Conservation (phyloP, 2,888 invertebrate species). For the Cancer borealis region DNA sequence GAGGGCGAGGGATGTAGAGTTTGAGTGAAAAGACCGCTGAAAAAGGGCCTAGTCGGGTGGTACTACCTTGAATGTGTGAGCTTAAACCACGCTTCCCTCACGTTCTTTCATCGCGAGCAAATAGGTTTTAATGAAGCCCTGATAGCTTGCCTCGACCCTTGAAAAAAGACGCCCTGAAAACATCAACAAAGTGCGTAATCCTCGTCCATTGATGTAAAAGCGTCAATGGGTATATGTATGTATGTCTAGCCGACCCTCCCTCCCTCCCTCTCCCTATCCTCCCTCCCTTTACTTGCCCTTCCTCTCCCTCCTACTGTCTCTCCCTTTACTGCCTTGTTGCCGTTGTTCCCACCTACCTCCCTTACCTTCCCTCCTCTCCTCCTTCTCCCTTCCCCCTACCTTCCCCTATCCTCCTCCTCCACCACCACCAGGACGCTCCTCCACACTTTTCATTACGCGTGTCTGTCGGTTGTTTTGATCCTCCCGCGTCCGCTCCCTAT, state of each 20-base stretch:
- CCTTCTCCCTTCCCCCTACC: neutral
- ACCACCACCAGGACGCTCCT: neutral
- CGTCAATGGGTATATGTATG: conserved; percentile 42
- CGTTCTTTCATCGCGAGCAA: conserved; percentile 60
- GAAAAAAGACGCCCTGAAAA: conserved; percentile 37
- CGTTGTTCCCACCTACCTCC: neutral
- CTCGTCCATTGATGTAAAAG: conserved; percentile 55
- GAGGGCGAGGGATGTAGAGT: neutral
- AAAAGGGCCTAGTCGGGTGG: neutral
- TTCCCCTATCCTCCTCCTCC: neutral
- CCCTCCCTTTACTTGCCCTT: neutral
- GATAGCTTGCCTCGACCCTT: conserved; percentile 43
- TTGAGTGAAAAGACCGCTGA: neutral
- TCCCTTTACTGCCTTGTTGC: neutral
- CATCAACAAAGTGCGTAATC: conserved; percentile 61
- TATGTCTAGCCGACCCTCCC: neutral
- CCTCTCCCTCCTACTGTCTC: neutral
- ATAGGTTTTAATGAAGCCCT: conserved; percentile 65
- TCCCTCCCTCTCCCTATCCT: neutral
- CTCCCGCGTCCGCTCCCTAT: neutral
- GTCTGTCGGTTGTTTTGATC: neutral
- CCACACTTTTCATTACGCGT: neutral
- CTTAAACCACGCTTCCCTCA: neutral
- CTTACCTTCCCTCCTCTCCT: neutral
- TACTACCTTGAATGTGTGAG: neutral